phyloP scores from a whole-genome alignment of 2,888 invertebrate genomes.

The Drosophila emarginata region DNA sequence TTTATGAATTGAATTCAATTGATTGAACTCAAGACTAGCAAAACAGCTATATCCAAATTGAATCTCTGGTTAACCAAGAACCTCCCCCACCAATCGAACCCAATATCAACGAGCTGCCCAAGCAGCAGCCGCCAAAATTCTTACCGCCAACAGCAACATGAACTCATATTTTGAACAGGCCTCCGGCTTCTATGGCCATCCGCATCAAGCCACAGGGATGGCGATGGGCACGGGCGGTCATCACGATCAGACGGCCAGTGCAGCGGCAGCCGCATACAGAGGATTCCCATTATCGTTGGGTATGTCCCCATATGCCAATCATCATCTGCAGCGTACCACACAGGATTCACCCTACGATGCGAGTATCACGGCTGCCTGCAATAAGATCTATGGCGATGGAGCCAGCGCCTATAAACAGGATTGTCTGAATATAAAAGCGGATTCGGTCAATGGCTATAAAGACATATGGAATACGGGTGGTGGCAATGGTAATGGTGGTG shows the following conservation, averaged over 20 bases:
- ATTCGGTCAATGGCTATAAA: constrained; percentile 84
- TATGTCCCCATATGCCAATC: constrained; percentile 93
- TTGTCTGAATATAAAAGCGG: constrained; percentile 86
- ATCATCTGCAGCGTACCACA: constrained; percentile 89
- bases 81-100: background rate
- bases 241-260: constrained; percentile 88
- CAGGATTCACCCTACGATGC: constrained; percentile 96
- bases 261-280: constrained; percentile 88
- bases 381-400: constrained; percentile 85
- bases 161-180: constrained; percentile 97
- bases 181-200: constrained; percentile 96
- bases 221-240: constrained; percentile 87
- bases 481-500: constrained; percentile 84
- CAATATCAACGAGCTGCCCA: background rate
- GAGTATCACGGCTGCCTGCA: constrained; percentile 92
- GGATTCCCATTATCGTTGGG: constrained; percentile 93
- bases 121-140: constrained; percentile 81
- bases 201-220: constrained; percentile 89
- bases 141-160: constrained; percentile 85
- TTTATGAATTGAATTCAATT: background rate
- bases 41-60: background rate
- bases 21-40: background rate
- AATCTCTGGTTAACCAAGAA: background rate
- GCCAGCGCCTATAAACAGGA: constrained; percentile 86
- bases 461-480: constrained; percentile 85